Percentiles rank a stretch among this genome's conserved stretches.
Conservation (phyloP, 2,888 invertebrate genomes). For the Caenorhabditis auriculariae region DNA sequence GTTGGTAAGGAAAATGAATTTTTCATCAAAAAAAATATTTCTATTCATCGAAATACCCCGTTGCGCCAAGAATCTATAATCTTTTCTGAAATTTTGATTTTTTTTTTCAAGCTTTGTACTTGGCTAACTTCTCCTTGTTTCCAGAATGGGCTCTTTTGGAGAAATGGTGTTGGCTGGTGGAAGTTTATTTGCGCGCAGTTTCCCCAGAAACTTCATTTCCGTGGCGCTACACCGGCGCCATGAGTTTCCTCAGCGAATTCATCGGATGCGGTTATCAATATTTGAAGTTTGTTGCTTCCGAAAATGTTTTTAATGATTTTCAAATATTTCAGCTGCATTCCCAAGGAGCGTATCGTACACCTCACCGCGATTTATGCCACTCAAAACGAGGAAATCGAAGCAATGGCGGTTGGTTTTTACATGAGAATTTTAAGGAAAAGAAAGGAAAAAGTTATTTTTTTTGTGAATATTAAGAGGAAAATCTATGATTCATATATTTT, state of each 20-base stretch:
- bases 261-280: constrained; percentile 11
- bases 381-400: neutral
- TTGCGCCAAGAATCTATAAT: too few relatives aligned
- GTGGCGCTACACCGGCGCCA: constrained; percentile 28
- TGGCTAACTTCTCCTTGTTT: constrained; percentile 90
- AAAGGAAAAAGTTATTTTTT: neutral
- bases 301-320: constrained; percentile 4
- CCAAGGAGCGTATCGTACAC: constrained; percentile 13
- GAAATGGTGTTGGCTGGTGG: constrained; percentile 41
- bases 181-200: constrained; percentile 17
- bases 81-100: too few relatives aligned
- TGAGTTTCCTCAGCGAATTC: constrained; percentile 16
- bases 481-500: too few relatives aligned
- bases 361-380: constrained; percentile 13
- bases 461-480: neutral
- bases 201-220: constrained; percentile 1
- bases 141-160: constrained; percentile 34
- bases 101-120: too few relatives aligned
- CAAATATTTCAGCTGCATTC: constrained; percentile 20
- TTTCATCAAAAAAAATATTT: too few relatives aligned
- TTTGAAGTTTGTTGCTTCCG: constrained; percentile 13
- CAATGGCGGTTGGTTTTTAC: too few relatives aligned
- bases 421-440: neutral
- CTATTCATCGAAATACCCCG: too few relatives aligned
- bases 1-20: too few relatives aligned